Evolutionary conservation across 2,113 vertebrate species (phyloP).

Genomic region (Zapus hudsonius): DNA sequence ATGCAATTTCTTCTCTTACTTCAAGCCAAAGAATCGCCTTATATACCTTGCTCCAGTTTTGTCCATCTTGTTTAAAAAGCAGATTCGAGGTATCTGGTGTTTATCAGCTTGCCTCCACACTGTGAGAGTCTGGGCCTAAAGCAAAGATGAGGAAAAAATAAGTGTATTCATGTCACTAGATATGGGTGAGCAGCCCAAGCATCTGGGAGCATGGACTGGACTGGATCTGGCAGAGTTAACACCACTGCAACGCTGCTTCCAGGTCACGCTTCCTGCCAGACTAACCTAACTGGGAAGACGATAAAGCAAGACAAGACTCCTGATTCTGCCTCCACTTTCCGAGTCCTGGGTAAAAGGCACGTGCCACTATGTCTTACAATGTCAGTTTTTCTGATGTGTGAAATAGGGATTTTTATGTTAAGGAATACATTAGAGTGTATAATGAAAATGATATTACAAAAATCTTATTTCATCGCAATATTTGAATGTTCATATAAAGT

Average conservation of each 20-base stretch:
- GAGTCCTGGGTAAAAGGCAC: background rate
- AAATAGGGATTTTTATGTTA: background rate
- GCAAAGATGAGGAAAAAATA: conserved; percentile 45
- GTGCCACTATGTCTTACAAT: background rate
- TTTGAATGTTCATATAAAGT: conserved; percentile 10
- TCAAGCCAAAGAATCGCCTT: conserved; percentile 13
- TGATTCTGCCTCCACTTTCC: background rate
- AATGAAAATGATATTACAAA: conserved; percentile 33
- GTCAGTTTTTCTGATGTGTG: background rate
- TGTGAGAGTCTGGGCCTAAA: conserved; percentile 96
- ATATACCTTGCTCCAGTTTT: conserved; percentile 93
- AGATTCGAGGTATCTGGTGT: conserved; percentile 94
- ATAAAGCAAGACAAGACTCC: background rate
- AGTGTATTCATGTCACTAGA: background rate
- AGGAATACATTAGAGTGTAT: background rate
- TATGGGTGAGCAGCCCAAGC: background rate
- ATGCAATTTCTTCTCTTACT: conserved; percentile 9
- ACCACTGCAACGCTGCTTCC: background rate
- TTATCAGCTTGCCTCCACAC: conserved; percentile 98
- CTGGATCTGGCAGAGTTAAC: background rate
- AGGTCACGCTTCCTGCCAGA: background rate
- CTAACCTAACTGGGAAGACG: background rate
- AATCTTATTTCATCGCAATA: background rate
- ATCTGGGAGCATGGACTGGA: background rate
- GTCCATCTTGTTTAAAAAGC: conserved; percentile 99